Evolutionary conservation across 2,797 vertebrate genomes (phyloP).

Genomic region (Novumbra hubbsi): DNA sequence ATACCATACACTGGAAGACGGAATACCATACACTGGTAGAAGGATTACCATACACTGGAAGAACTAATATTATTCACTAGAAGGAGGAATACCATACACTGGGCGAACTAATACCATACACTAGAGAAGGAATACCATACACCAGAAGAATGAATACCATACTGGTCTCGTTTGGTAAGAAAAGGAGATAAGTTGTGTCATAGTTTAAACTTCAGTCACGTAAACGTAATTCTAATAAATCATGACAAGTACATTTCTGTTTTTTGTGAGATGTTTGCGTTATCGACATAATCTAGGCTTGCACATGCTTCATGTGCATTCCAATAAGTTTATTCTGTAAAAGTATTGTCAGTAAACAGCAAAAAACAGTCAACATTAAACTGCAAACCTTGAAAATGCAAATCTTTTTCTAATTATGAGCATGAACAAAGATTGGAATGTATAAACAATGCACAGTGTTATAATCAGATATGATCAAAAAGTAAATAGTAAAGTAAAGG

Average conservation of each 20-base stretch:
- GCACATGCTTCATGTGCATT: constrained; percentile 68
- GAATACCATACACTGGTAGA: too few species aligned
- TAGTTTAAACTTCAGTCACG: background rate
- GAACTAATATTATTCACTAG: too few species aligned
- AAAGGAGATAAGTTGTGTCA: background rate
- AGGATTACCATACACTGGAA: too few species aligned
- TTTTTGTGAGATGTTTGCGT: background rate
- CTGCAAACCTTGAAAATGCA: constrained; percentile 92
- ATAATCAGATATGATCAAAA: constrained; percentile 78
- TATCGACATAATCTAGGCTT: background rate
- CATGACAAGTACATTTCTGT: background rate
- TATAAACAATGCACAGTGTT: constrained; percentile 61
- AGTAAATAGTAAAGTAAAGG: constrained; percentile 84
- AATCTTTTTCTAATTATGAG: constrained; percentile 84
- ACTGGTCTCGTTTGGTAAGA: too few species aligned
- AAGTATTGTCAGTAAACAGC: constrained; percentile 84
- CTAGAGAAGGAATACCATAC: too few species aligned
- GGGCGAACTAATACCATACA: too few species aligned
- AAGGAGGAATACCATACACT: too few species aligned
- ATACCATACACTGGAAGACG: too few species aligned
- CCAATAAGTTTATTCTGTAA: constrained; percentile 97
- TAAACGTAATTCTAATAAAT: background rate
- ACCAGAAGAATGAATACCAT: too few species aligned
- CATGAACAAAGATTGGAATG: constrained; percentile 80
- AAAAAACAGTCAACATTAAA: constrained; percentile 90